Conservation (phyloP, 2,797 vertebrate genomes). For the Pseudocheirus occidentalis region DNA sequence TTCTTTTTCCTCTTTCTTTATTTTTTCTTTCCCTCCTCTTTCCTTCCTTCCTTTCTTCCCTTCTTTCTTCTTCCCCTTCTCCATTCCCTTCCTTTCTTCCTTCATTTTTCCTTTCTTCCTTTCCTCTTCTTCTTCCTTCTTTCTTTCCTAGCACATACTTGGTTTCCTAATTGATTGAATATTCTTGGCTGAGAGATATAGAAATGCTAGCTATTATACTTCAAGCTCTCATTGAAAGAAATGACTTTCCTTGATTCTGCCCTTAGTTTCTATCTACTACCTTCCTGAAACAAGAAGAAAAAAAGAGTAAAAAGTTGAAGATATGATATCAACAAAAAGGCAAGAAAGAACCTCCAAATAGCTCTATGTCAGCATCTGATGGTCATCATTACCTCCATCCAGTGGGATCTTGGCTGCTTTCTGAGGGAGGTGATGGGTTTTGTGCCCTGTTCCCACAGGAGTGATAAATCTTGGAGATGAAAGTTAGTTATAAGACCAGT, state of each 20-base stretch:
- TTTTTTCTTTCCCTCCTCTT: too few relatives aligned
- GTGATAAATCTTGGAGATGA: background rate
- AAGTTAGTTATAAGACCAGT: background rate
- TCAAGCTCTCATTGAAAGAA: background rate
- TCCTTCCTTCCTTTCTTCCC: too few relatives aligned
- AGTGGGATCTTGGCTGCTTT: accelerated
- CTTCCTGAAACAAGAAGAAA: background rate
- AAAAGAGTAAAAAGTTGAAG: too few relatives aligned
- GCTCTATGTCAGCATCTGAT: background rate
- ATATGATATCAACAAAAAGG: background rate
- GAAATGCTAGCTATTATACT: background rate
- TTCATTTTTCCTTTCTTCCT: background rate
- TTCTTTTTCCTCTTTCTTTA: too few relatives aligned
- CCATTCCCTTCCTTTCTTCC: background rate
- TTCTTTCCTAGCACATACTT: background rate
- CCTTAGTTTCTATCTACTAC: background rate
- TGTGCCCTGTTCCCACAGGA: background rate
- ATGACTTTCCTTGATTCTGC: background rate
- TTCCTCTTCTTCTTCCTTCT: background rate
- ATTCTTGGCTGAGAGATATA: background rate
- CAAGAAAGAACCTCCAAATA: background rate
- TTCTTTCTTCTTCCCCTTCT: background rate
- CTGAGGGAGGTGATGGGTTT: background rate
- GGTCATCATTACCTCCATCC: background rate
- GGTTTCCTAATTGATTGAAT: background rate